phyloP scores from a whole-genome alignment of 2,888 invertebrate species.

The Napeogenes inachia region DNA sequence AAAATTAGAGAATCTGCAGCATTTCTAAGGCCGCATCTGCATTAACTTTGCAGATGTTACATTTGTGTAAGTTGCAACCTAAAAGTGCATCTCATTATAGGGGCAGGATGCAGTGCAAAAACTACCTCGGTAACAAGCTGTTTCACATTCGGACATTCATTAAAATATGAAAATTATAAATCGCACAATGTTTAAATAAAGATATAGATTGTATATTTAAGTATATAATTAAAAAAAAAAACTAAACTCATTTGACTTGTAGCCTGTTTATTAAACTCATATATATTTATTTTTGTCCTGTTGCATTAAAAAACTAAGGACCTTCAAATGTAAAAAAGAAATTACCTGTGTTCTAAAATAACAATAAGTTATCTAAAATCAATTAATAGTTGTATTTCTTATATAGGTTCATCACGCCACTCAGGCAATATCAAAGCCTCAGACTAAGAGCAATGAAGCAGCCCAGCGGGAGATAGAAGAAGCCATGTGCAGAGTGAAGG shows the following conservation, averaged over 20 bases:
- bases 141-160: not conserved
- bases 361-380: too few relatives aligned
- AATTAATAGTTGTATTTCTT: not conserved
- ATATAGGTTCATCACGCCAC: constrained; percentile 91
- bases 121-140: not conserved
- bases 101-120: constrained; percentile 18
- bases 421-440: constrained; percentile 93
- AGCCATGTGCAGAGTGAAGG: constrained; percentile 97
- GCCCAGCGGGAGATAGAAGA: constrained; percentile 97
- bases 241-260: too few relatives aligned
- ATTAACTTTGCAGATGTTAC: constrained; percentile 26
- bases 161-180: too few relatives aligned
- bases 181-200: too few relatives aligned
- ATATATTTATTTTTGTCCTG: too few relatives aligned
- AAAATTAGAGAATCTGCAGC: constrained; percentile 24
- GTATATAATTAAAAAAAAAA: too few relatives aligned
- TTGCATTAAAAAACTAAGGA: too few relatives aligned
- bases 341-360: too few relatives aligned
- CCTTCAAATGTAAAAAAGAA: too few relatives aligned
- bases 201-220: too few relatives aligned
- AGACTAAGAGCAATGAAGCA: constrained; percentile 96
- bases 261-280: too few relatives aligned
- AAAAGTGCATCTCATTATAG: constrained; percentile 24
- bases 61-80: constrained; percentile 28
- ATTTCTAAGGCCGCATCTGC: constrained; percentile 27